A percentile compares a stretch with the other conserved stretches of the same genome.
Evolutionary conservation across 2,113 vertebrate genomes (phyloP).

Genomic region (Salvator merianae): DNA sequence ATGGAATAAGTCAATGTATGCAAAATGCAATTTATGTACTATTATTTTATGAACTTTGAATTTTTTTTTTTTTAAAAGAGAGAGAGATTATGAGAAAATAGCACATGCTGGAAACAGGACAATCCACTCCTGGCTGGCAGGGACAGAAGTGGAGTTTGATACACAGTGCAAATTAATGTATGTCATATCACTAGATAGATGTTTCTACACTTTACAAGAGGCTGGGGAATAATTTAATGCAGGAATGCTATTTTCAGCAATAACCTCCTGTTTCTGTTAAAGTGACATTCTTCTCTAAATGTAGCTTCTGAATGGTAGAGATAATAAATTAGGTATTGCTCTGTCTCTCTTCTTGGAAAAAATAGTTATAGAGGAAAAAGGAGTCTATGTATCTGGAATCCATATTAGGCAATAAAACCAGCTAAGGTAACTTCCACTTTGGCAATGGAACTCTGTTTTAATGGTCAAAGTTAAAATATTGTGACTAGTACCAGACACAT

Average conservation of each 20-base stretch:
- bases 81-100: neutral
- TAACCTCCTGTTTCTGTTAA: neutral
- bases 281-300: neutral
- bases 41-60: no score
- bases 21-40: no score
- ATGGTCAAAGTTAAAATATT: no score
- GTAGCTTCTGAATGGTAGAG: neutral
- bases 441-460: no score
- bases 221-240: no score
- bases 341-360: neutral
- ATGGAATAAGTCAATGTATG: no score
- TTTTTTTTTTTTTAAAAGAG: no score
- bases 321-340: neutral
- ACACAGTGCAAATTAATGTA: neutral
- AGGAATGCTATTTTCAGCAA: neutral
- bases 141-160: neutral
- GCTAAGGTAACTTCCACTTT: no score
- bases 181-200: neutral
- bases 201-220: neutral
- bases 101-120: neutral
- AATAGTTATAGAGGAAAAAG: neutral
- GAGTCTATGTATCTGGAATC: neutral
- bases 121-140: neutral
- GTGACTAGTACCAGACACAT: no score
- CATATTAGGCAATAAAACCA: neutral